Conservation (phyloP, 2,888 invertebrate species). For the Dexiosoma caninum region DNA sequence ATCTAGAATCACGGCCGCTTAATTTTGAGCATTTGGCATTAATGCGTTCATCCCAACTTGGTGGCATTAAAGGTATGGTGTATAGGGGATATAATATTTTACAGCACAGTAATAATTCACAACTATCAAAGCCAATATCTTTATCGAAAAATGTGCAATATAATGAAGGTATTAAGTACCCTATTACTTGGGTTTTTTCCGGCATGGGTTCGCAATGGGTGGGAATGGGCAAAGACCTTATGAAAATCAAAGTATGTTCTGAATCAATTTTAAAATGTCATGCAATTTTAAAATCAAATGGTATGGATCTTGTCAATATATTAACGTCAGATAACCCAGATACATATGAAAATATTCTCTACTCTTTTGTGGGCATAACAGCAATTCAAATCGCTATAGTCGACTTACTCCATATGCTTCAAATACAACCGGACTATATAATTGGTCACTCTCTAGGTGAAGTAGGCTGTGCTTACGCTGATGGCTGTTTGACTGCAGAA, state of each 20-base stretch:
- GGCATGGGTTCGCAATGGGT: constrained; percentile 94
- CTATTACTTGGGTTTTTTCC: constrained; percentile 93
- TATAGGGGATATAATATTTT: constrained; percentile 86
- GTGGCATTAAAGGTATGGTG: constrained; percentile 82
- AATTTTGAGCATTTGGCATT: constrained; percentile 82
- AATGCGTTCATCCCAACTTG: constrained; percentile 81
- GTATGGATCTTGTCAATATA: constrained; percentile 82
- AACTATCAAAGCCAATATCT: constrained; percentile 68
- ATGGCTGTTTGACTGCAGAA: constrained; percentile 91
- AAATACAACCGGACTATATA: constrained; percentile 85
- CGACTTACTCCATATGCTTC: constrained; percentile 81
- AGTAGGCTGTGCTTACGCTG: constrained; percentile 96
- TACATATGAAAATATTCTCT: constrained; percentile 82
- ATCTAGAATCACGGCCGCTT: constrained; percentile 81
- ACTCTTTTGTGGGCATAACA: constrained; percentile 87
- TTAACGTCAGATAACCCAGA: constrained; percentile 82
- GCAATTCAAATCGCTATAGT: constrained; percentile 82
- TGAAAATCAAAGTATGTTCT: constrained; percentile 86
- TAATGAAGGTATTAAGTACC: constrained; percentile 82
- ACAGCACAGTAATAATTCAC: constrained; percentile 65
- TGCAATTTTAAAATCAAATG: constrained; percentile 80
- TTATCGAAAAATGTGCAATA: constrained; percentile 80
- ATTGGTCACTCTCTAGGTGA: constrained; percentile 97
- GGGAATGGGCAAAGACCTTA: constrained; percentile 87
- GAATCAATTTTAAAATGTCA: constrained; percentile 83